Base-by-base conservation (phyloP, 2,113 vertebrate species). In the Centropus unirufus region DNA sequence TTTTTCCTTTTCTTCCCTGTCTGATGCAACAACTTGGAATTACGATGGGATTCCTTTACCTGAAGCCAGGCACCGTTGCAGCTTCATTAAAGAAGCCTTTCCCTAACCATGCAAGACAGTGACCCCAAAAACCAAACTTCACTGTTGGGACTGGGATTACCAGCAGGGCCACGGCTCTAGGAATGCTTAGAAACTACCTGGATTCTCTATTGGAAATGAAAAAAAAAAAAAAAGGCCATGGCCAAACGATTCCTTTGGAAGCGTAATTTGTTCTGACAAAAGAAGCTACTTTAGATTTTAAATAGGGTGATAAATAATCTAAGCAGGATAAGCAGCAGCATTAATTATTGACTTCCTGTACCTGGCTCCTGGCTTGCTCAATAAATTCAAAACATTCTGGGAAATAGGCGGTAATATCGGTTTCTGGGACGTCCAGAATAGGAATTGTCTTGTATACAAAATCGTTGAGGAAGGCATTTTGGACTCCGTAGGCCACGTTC, bases 351-450 rank as follows among this genome's bases (percentile, higher is more conserved):
- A 84, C 84, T 96, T 96, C 81, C 52, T 4, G 0, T 97, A 99
- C 99, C 98, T 99, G 98, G 11, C 80, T 90, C 91, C 93, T 98
- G 85, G 98, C 98, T 97, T 98, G 97, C 91, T 99, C 98, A 98
- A 99, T 99, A 96, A 99, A 99, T 92, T 98, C 98, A 82, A 98
- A 99, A 77, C 99, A 99, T 92, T 99, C 99, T 89, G 98, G 98
- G 88, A 99, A 98, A 89, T 98, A 98, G 9, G 98, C 98, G 4
- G 97, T 97, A 95, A 99, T 98, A 92, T 98, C 95, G 10, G 98
- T 99, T 79, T 99, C 99, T 13, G 99, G 99, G 23, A 99, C 95
- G 95, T 99, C 99, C 97, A 99, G 89, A 93, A 99, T 98, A 92
- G 98, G 97, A 63, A 99, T 91, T 24, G 69, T 98, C 88, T 98